A percentile compares a stretch with the other conserved stretches of the same genome.
These are phyloP conservation scores for Vultur gryphus DNA, from an alignment of 2,797 vertebrate genomes.

Conservation along the genomic window DNA sequence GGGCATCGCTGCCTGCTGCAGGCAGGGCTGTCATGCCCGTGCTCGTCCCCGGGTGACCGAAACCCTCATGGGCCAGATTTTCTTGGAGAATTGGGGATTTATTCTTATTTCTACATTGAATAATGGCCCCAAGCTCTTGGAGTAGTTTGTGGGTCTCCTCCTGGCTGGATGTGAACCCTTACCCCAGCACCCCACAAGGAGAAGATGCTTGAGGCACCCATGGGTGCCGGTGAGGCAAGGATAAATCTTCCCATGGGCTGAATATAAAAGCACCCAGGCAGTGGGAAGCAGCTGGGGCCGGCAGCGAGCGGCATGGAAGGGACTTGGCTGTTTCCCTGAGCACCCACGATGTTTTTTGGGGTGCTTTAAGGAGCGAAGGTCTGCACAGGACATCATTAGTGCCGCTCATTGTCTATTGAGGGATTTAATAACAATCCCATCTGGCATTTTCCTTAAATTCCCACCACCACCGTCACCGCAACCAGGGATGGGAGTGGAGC, in stretches of 20 bases:
- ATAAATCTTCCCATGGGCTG: neutral
- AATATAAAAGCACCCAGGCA: fast-evolving
- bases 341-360: fast-evolving
- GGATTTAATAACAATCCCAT: neutral
- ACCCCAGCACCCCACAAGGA: neutral
- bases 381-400: neutral
- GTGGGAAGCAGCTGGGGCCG: neutral
- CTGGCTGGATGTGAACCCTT: neutral
- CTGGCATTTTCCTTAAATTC: fast-evolving
- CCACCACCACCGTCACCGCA: fast-evolving
- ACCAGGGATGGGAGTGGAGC: neutral
- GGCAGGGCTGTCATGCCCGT: neutral
- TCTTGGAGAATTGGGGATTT: neutral
- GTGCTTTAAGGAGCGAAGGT: neutral
- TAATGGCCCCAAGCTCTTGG: neutral
- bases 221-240: neutral
- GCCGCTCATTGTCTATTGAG: fast-evolving
- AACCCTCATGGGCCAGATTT: neutral
- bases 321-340: neutral
- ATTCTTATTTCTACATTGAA: neutral
- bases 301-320: fast-evolving
- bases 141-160: neutral
- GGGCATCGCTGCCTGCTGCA: fast-evolving
- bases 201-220: neutral
- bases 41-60: fast-evolving